Evolutionary conservation across 2,888 invertebrate genomes (phyloP).

Genomic region (Tetragonula carbonaria): DNA sequence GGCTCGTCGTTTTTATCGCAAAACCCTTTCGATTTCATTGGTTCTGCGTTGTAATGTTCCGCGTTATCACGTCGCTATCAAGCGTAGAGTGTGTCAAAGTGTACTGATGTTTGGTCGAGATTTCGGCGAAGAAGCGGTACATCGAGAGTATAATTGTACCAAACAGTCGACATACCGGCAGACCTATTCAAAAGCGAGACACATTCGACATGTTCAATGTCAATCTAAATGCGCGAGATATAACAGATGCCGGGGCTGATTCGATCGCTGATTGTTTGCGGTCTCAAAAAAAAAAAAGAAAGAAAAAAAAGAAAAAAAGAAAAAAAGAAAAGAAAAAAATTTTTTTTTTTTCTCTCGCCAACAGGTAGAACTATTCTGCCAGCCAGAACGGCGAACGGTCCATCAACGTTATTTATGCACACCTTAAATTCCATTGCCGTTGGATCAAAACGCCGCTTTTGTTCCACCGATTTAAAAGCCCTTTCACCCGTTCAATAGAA

Average conservation of each 20-base stretch:
- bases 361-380: conserved; percentile 54
- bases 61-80: background rate
- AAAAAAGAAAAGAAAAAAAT: conserved; percentile 16
- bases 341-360: conserved; percentile 40
- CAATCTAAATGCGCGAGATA: conserved; percentile 26
- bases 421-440: conserved; percentile 70
- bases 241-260: conserved; percentile 7
- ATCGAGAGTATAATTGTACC: conserved; percentile 23
- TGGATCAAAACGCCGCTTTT: conserved; percentile 65
- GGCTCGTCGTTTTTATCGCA: background rate
- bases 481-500: conserved; percentile 67
- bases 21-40: background rate
- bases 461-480: conserved; percentile 68
- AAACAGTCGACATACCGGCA: conserved; percentile 15
- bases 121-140: background rate
- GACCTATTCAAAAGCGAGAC: background rate
- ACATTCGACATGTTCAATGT: conserved; percentile 12
- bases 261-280: conserved; percentile 32
- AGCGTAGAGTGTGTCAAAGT: too few species aligned
- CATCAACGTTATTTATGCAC: conserved; percentile 69
- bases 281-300: too few species aligned
- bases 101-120: background rate
- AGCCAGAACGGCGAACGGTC: conserved; percentile 39
- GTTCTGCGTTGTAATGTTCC: background rate
- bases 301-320: too few species aligned